Evolutionary conservation across 2,797 vertebrate genomes (phyloP).

Genomic region (Enteromius thamalakanensis): DNA sequence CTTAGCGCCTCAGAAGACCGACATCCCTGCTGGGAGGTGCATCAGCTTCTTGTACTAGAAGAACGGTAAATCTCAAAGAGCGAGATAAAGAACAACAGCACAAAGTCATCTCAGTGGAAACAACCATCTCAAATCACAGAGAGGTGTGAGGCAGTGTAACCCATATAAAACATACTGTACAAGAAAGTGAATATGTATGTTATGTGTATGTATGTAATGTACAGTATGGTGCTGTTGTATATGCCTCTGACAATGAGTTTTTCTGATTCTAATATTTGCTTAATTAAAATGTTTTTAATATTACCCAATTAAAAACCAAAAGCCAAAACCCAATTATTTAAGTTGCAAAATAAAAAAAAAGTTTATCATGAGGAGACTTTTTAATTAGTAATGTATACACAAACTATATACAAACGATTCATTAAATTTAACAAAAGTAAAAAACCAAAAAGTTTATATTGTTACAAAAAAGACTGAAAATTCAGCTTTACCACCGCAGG

Average conservation of each 20-base stretch:
- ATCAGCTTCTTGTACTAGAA: neutral
- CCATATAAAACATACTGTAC: neutral
- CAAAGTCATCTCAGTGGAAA: conserved; percentile 26
- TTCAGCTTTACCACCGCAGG: neutral
- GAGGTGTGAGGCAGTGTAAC: conserved; percentile 5
- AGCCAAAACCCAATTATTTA: neutral
- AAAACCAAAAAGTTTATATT: neutral
- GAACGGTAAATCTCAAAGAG: conserved; percentile 37
- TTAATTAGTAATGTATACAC: neutral
- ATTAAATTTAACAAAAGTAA: neutral
- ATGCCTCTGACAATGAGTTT: neutral
- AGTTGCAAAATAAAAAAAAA: neutral
- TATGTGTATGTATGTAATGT: neutral
- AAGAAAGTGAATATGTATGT: neutral
- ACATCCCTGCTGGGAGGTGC: neutral
- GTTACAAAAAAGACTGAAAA: neutral
- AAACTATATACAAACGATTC: neutral
- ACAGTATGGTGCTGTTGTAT: neutral
- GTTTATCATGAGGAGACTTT: neutral
- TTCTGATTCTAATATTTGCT: neutral
- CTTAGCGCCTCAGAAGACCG: conserved; percentile 13
- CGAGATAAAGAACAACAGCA: conserved; percentile 26
- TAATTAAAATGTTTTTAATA: neutral
- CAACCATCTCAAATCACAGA: conserved; percentile 9
- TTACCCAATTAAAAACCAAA: neutral